Percentiles rank a stretch among this genome's conserved stretches.
These are phyloP conservation scores for Drosophila subobscura DNA, from an alignment of 1,140 invertebrate genomes.

Conservation along the genomic window DNA sequence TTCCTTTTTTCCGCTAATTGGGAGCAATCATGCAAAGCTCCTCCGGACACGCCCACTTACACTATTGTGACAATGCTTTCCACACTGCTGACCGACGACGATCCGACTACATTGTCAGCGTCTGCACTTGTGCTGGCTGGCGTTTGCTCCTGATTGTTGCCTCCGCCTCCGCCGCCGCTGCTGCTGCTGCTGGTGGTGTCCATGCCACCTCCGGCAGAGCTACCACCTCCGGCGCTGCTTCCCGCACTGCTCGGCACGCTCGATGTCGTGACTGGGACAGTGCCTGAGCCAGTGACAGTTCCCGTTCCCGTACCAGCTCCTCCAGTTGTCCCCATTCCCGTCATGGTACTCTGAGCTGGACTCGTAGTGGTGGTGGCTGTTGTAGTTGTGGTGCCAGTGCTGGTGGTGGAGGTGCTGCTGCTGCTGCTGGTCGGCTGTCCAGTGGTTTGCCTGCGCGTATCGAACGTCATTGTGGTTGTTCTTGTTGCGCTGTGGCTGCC, in stretches of 20 bases:
- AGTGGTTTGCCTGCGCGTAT: slow-evolving; percentile 71
- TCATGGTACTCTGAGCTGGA: slow-evolving; percentile 45
- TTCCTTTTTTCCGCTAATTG: slow-evolving; percentile 27
- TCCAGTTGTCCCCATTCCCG: slow-evolving; percentile 31
- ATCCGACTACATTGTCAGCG: slow-evolving; percentile 15
- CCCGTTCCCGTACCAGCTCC: slow-evolving; percentile 39
- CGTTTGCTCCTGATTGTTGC: slow-evolving; percentile 58
- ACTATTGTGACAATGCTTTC: slow-evolving; percentile 53
- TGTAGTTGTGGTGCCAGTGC: slow-evolving; percentile 41
- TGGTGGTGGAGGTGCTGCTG: slow-evolving; percentile 39
- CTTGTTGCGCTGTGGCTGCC: neutral
- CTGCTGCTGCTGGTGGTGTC: slow-evolving; percentile 4
- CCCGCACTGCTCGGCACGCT: slow-evolving; percentile 53
- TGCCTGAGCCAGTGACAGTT: slow-evolving; percentile 17
- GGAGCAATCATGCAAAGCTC: slow-evolving; percentile 28
- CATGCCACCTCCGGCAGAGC: no score
- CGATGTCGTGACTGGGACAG: slow-evolving; percentile 47
- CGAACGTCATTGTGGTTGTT: slow-evolving; percentile 72
- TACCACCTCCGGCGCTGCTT: slow-evolving; percentile 15
- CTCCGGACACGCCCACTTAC: slow-evolving; percentile 60
- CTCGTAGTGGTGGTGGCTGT: slow-evolving; percentile 54
- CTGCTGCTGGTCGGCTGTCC: slow-evolving; percentile 62
- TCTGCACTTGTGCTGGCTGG: slow-evolving; percentile 26
- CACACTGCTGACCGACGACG: slow-evolving; percentile 36
- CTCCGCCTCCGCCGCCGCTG: slow-evolving; percentile 26